Conservation (phyloP, 2,797 vertebrate species). For the Phalanger gymnotis region DNA sequence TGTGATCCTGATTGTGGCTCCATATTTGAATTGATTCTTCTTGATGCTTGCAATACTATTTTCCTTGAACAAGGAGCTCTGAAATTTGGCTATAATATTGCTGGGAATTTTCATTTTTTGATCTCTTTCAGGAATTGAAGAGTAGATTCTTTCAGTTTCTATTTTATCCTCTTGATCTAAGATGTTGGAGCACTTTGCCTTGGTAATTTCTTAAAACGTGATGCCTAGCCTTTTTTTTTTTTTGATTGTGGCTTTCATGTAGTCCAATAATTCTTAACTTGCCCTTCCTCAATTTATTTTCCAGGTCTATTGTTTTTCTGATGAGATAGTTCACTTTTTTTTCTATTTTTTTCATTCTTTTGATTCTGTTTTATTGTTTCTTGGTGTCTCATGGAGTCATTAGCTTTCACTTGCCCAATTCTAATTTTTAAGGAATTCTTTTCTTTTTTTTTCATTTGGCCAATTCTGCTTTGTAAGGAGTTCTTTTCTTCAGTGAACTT, state of each 20-base stretch:
- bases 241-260: neutral
- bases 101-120: neutral
- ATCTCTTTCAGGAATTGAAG: neutral
- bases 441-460: neutral
- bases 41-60: neutral
- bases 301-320: neutral
- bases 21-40: neutral
- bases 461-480: neutral
- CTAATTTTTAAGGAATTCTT: neutral
- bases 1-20: neutral
- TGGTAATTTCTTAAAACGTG: neutral
- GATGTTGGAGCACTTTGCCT: neutral
- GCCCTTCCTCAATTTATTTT: neutral
- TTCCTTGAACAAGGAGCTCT: neutral
- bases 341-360: neutral
- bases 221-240: neutral
- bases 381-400: neutral
- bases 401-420: neutral
- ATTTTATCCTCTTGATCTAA: neutral
- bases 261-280: neutral
- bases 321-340: neutral
- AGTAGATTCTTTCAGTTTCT: neutral
- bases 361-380: neutral
- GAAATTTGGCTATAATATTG: neutral
- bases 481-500: neutral